Evolutionary conservation across 2,113 vertebrate genomes (phyloP).

Genomic region (Taurulus bubalis): DNA sequence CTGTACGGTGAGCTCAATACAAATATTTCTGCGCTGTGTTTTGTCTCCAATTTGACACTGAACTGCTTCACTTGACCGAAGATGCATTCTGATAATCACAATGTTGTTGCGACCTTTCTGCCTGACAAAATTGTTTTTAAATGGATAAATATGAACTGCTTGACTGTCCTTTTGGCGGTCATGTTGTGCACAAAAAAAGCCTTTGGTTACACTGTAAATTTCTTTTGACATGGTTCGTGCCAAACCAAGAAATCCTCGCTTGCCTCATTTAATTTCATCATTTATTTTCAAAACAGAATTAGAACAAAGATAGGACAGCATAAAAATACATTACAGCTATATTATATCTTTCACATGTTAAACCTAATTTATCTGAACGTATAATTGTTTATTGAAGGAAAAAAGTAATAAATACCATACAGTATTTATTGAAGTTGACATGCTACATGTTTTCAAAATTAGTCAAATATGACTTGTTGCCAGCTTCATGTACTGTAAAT

Average conservation of each 20-base stretch:
- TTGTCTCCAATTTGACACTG: conserved; percentile 20
- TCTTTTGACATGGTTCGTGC: conserved; percentile 55
- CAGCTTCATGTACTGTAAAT: conserved; percentile 12
- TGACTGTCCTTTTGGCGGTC: conserved; percentile 4
- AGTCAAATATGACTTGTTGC: conserved; percentile 10
- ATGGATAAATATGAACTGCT: conserved; percentile 31
- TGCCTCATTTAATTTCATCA: conserved; percentile 30
- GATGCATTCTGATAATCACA: conserved; percentile 40
- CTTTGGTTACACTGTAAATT: conserved; percentile 61
- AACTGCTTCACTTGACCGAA: conserved; percentile 37
- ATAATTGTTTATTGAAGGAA: conserved; percentile 34
- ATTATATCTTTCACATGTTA: conserved; percentile 49
- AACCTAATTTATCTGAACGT: conserved; percentile 63
- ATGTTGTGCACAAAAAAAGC: conserved; percentile 52
- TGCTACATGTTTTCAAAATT: conserved; percentile 14
- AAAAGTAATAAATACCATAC: conserved; percentile 43
- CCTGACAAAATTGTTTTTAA: conserved; percentile 30
- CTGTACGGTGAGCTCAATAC: conserved; percentile 24
- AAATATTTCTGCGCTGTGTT: conserved; percentile 11
- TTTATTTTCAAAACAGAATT: conserved; percentile 17
- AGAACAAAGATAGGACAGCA: conserved; percentile 19
- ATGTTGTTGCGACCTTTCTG: conserved; percentile 4
- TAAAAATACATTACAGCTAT: conserved; percentile 44
- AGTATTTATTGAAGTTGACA: conserved; percentile 62
- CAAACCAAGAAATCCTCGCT: conserved; percentile 60